A percentile compares a stretch with the other conserved stretches of the same genome.
These are phyloP conservation scores for Panulirus ornatus DNA, from an alignment of 1,140 invertebrate genomes.

Conservation along the genomic window DNA sequence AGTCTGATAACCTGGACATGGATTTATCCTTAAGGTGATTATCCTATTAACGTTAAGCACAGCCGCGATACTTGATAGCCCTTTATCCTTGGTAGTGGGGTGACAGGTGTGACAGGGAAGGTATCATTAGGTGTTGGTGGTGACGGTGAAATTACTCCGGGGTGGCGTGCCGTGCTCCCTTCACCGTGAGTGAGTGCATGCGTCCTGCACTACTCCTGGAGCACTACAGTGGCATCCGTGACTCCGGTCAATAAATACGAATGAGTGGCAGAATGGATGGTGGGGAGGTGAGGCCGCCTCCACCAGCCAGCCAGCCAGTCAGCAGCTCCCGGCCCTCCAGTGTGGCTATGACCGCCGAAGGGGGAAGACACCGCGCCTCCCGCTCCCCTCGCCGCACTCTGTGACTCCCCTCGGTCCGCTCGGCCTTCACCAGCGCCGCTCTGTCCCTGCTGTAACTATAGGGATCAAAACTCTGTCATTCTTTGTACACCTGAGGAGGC, in stretches of 20 bases:
- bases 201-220: neutral
- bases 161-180: too few relatives aligned
- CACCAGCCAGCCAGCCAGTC: too few relatives aligned
- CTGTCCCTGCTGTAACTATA: slow-evolving; percentile 3
- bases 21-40: neutral
- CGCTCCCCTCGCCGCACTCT: slow-evolving; percentile 23
- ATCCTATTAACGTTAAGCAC: too few relatives aligned
- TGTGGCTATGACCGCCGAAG: slow-evolving; percentile 17
- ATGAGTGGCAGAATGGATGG: slow-evolving; percentile 46
- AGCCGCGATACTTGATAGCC: too few relatives aligned
- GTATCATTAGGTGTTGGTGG: too few relatives aligned
- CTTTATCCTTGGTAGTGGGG: too few relatives aligned
- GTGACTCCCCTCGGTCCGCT: slow-evolving; percentile 12
- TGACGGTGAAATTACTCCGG: too few relatives aligned
- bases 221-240: slow-evolving; percentile 35
- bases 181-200: too few relatives aligned
- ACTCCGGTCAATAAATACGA: slow-evolving; percentile 53
- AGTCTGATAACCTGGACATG: neutral
- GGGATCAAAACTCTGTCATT: neutral
- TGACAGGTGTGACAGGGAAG: too few relatives aligned
- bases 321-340: neutral
- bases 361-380: neutral
- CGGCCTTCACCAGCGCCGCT: slow-evolving; percentile 9
- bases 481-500: neutral
- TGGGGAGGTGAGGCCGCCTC: neutral